Conservation (phyloP, 2,888 invertebrate genomes). For the Cephus pulcher region DNA sequence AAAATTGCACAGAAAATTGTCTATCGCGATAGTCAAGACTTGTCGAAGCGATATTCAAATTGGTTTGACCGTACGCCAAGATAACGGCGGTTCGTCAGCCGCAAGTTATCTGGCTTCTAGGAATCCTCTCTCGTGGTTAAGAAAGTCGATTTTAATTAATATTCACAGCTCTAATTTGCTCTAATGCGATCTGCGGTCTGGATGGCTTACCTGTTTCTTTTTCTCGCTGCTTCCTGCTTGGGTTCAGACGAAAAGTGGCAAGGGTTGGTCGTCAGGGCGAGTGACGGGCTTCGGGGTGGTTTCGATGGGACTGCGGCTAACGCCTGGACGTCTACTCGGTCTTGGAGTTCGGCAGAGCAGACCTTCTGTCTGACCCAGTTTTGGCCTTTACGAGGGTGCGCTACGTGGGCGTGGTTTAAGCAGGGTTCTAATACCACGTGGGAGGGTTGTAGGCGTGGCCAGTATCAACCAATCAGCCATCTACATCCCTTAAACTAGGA, state of each 20-base stretch:
- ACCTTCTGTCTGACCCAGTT: conserved; percentile 54
- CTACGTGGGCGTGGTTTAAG: conserved; percentile 37
- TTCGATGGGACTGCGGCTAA: conserved; percentile 60
- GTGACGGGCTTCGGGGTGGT: conserved; percentile 60
- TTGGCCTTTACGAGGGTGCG: conserved; percentile 33
- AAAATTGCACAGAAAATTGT: no score
- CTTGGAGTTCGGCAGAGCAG: conserved; percentile 22
- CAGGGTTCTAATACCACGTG: conserved; percentile 22
- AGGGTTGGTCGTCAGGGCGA: conserved; percentile 49
- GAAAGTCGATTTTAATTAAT: conserved; percentile 55
- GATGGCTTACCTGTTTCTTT: conserved; percentile 10
- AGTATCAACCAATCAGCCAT: neutral
- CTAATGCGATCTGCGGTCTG: conserved; percentile 54
- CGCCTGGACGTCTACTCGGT: conserved; percentile 33
- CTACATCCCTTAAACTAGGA: neutral
- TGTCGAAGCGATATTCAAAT: no score
- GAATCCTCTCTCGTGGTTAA: conserved; percentile 61
- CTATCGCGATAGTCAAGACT: no score
- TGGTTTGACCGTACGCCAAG: no score
- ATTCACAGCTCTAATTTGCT: conserved; percentile 61
- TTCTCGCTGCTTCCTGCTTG: conserved; percentile 15
- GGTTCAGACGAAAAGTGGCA: conserved; percentile 13
- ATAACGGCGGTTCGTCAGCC: neutral
- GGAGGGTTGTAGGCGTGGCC: conserved; percentile 45
- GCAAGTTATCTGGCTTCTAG: neutral